phyloP scores from a whole-genome alignment of 2,888 invertebrate genomes.

The Volucella inanis region DNA sequence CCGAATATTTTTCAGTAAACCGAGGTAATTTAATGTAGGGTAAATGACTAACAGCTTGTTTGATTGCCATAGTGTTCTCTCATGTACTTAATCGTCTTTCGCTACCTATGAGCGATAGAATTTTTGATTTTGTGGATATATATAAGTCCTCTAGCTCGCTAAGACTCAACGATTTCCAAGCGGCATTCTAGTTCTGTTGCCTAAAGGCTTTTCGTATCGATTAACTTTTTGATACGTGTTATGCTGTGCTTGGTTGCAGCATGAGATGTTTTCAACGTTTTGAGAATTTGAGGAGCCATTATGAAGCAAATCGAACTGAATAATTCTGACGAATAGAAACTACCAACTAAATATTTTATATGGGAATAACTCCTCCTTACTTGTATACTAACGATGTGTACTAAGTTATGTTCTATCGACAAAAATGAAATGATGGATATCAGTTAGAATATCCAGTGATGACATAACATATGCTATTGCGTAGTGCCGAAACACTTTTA shows the following conservation, averaged over 20 bases:
- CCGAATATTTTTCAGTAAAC: conserved; percentile 7
- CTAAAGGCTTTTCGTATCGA: background rate
- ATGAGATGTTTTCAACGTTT: background rate
- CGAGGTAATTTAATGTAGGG: conserved; percentile 1
- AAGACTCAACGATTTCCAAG: background rate
- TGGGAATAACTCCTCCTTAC: too few relatives aligned
- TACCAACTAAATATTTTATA: too few relatives aligned
- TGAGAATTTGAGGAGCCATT: too few relatives aligned
- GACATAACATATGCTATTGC: too few relatives aligned
- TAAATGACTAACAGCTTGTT: background rate
- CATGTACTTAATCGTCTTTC: background rate
- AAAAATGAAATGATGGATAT: too few relatives aligned
- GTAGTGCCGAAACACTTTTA: too few relatives aligned
- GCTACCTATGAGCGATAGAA: conserved; percentile 14
- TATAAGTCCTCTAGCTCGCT: conserved; percentile 19
- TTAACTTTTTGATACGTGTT: background rate
- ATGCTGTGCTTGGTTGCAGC: background rate
- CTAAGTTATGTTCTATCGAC: too few relatives aligned
- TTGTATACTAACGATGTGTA: too few relatives aligned
- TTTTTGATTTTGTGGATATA: conserved; percentile 23
- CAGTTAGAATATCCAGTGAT: too few relatives aligned
- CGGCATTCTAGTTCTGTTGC: background rate
- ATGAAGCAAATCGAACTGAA: too few relatives aligned
- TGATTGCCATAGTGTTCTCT: conserved; percentile 8
- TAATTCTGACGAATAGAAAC: too few relatives aligned